phyloP scores from a whole-genome alignment of 53 echinoderm and acorn worm genomes.

The Hippasteria phrygiana region DNA sequence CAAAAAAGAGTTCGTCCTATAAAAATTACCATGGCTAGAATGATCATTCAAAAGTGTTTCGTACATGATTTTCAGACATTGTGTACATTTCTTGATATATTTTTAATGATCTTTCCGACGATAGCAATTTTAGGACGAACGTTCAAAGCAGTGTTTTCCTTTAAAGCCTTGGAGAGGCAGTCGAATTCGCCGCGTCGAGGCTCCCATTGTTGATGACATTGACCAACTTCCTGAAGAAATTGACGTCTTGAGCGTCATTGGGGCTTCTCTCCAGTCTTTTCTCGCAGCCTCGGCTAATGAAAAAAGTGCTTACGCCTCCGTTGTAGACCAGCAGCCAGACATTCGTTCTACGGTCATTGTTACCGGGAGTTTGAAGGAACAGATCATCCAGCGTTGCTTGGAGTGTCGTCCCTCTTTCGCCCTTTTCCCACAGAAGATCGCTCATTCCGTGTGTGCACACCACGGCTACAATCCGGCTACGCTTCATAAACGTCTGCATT shows the following conservation, averaged over 20 bases:
- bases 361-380: background rate
- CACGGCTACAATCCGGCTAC: slow-evolving; percentile 2
- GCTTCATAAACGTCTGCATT: background rate
- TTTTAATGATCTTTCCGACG: too few species aligned
- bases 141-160: too few species aligned
- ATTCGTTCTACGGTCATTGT: background rate
- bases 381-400: background rate
- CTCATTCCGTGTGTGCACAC: slow-evolving; percentile 6
- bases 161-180: too few species aligned
- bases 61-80: too few species aligned
- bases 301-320: background rate
- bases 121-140: too few species aligned
- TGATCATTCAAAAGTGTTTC: too few species aligned
- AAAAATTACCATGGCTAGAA: too few species aligned
- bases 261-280: background rate
- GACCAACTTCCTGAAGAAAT: background rate
- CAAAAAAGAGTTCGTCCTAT: too few species aligned
- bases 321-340: background rate
- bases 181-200: background rate
- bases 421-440: background rate
- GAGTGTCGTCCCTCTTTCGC: background rate
- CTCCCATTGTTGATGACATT: background rate
- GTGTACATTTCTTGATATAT: too few species aligned
- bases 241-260: background rate
- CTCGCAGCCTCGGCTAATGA: background rate